Percentiles rank a stretch among this genome's conserved stretches.
These are phyloP conservation scores for Scelioninae gen. 1 DNA, from an alignment of 2,888 invertebrate species.

Conservation along the genomic window DNA sequence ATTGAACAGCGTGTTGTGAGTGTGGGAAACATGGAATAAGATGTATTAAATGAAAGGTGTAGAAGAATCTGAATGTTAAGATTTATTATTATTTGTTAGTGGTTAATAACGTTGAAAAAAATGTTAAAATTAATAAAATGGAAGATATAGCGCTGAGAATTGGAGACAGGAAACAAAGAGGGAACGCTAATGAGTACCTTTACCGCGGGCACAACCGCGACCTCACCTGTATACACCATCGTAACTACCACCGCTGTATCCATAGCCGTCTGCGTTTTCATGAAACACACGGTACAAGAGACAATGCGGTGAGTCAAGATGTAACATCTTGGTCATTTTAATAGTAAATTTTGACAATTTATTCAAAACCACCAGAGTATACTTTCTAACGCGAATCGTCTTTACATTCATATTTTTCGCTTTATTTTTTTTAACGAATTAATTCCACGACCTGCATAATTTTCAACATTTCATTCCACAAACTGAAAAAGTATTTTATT, in stretches of 20 bases:
- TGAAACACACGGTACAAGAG: constrained; percentile 83
- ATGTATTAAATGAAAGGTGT: constrained; percentile 53
- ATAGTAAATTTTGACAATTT: no score
- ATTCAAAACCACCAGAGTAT: no score
- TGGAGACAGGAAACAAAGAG: constrained; percentile 76
- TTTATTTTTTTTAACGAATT: not conserved
- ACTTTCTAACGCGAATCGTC: no score
- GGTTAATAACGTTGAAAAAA: constrained; percentile 4
- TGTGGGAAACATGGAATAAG: no score
- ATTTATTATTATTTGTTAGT: constrained; percentile 30
- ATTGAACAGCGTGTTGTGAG: constrained; percentile 24
- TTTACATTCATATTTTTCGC: no score
- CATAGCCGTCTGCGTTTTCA: constrained; percentile 87
- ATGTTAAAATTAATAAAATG: constrained; percentile 6
- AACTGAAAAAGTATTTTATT: not conserved
- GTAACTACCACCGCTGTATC: constrained; percentile 95
- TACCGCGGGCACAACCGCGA: constrained; percentile 93
- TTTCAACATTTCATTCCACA: not conserved
- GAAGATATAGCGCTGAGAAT: not conserved
- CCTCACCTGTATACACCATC: constrained; percentile 94
- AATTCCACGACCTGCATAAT: no score
- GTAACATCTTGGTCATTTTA: constrained; percentile 35
- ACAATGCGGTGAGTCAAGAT: constrained; percentile 73
- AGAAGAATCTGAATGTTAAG: constrained; percentile 18
- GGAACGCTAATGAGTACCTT: constrained; percentile 89